A percentile compares a stretch with the other conserved stretches of the same genome.
These are phyloP conservation scores for Osmerus eperlanus DNA, from an alignment of 2,113 vertebrate species.

Conservation along the genomic window DNA sequence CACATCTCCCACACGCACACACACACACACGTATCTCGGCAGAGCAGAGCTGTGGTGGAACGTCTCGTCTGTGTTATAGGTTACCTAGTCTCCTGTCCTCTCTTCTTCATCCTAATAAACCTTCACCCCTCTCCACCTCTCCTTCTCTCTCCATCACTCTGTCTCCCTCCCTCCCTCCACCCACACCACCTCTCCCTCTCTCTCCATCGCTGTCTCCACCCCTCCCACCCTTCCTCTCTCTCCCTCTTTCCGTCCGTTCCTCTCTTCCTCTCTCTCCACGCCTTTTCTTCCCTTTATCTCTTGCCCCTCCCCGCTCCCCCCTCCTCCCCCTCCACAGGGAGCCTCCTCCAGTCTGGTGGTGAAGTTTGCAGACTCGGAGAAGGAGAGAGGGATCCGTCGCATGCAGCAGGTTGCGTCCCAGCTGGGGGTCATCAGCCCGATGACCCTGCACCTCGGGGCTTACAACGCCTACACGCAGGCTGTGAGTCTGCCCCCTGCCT, in stretches of 20 bases:
- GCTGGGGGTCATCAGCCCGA: slow-evolving; percentile 92
- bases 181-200: too few relatives aligned
- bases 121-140: background rate
- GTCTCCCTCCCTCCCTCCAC: too few relatives aligned
- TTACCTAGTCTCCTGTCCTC: background rate
- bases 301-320: background rate
- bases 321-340: slow-evolving; percentile 67
- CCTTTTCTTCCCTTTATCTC: background rate
- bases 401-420: slow-evolving; percentile 96
- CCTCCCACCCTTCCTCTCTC: slow-evolving; percentile 1
- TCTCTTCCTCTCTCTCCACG: background rate
- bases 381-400: slow-evolving; percentile 86
- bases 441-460: slow-evolving; percentile 91
- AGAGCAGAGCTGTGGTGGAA: too few relatives aligned
- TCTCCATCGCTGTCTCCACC: too few relatives aligned
- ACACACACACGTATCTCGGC: too few relatives aligned
- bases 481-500: slow-evolving; percentile 66
- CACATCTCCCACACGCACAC: slow-evolving; percentile 1
- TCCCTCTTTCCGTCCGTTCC: background rate
- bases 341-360: slow-evolving; percentile 95
- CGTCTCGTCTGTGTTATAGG: too few relatives aligned
- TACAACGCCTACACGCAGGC: slow-evolving; percentile 95
- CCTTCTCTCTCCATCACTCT: background rate
- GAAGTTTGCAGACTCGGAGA: slow-evolving; percentile 95
- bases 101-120: background rate